Evolutionary conservation across 2,797 vertebrate species (phyloP).

Genomic region (Ibycter americanus): DNA sequence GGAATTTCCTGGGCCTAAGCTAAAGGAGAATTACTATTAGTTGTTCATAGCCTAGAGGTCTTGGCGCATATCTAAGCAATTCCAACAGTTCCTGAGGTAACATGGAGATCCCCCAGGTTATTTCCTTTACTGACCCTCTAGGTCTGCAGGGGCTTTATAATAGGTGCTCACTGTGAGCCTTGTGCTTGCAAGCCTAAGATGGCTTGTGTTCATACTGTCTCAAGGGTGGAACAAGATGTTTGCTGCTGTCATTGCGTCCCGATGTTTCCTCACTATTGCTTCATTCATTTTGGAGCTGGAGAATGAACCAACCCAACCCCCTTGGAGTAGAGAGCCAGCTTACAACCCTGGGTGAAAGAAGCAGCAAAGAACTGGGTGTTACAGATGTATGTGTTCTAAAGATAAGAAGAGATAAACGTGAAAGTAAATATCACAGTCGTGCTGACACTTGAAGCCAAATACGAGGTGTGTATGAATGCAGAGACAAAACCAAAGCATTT

Average conservation of each 20-base stretch:
- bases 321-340: background rate
- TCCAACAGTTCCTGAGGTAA: background rate
- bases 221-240: background rate
- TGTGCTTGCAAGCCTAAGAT: background rate
- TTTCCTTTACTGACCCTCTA: background rate
- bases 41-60: background rate
- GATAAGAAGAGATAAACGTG: background rate
- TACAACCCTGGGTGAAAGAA: background rate
- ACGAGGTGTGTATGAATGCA: background rate
- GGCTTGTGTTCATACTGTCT: background rate
- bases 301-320: background rate
- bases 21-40: background rate
- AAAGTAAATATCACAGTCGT: background rate
- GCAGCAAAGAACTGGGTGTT: background rate
- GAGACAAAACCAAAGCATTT: background rate
- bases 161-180: background rate
- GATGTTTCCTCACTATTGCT: background rate
- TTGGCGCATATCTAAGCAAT: background rate
- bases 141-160: background rate
- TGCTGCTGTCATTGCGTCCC: background rate
- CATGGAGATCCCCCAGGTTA: background rate
- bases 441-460: background rate
- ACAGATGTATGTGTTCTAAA: fast-evolving
- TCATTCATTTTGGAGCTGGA: background rate
- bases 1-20: background rate